These are phyloP conservation scores for Sebastes melanostomus DNA, from an alignment of 2,797 vertebrate genomes.

Conservation along the genomic window DNA sequence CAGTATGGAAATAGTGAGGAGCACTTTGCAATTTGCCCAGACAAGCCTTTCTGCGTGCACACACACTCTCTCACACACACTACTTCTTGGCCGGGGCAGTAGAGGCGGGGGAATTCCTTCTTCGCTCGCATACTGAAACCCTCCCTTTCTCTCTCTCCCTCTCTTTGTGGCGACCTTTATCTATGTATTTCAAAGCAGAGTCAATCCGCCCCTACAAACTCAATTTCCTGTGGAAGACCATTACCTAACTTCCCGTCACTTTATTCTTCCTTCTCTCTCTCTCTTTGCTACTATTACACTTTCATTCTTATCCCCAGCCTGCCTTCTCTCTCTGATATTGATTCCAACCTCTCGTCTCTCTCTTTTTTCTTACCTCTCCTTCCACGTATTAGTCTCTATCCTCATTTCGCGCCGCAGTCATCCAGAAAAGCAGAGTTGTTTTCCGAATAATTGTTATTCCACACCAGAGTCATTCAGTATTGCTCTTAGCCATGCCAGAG, in stretches of 20 bases:
- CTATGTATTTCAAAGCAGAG: constrained; percentile 79
- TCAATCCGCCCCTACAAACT: constrained; percentile 80
- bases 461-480: constrained; percentile 50
- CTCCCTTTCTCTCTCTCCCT: constrained; percentile 61
- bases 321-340: constrained; percentile 40
- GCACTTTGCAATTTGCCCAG: constrained; percentile 79
- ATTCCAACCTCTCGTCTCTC: constrained; percentile 51
- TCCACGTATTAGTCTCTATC: constrained; percentile 28
- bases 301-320: constrained; percentile 39
- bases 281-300: constrained; percentile 53
- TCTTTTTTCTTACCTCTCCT: constrained; percentile 3
- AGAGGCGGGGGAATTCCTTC: constrained; percentile 87
- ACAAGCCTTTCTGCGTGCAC: constrained; percentile 77
- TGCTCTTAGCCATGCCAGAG: constrained; percentile 25
- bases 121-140: constrained; percentile 77
- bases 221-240: constrained; percentile 82
- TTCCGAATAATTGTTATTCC: constrained; percentile 54
- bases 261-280: constrained; percentile 61
- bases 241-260: constrained; percentile 80
- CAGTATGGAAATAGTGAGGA: constrained; percentile 74
- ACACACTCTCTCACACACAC: constrained; percentile 55
- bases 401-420: constrained; percentile 44
- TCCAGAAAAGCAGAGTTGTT: constrained; percentile 53
- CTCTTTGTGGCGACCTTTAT: constrained; percentile 70
- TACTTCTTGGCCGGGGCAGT: constrained; percentile 76